phyloP scores from a whole-genome alignment of 2,888 invertebrate species.

The Cyclophora punctaria region DNA sequence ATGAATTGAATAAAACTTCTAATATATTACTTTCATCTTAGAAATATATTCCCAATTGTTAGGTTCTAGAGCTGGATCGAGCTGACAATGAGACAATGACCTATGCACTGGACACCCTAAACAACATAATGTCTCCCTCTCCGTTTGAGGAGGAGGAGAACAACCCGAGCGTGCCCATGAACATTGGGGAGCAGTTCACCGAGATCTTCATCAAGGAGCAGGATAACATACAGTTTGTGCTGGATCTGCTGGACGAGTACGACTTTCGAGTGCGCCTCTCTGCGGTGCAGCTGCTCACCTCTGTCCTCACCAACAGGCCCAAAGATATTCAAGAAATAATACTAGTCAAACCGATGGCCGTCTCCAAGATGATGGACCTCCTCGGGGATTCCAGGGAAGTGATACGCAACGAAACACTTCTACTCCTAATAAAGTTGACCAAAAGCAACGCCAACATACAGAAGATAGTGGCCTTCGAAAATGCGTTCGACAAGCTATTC shows the following conservation, averaged over 20 bases:
- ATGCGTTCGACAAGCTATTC: slow-evolving; percentile 96
- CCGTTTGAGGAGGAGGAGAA: slow-evolving; percentile 88
- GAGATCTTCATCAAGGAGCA: slow-evolving; percentile 96
- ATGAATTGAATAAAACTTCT: too few species aligned
- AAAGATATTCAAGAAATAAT: slow-evolving; percentile 92
- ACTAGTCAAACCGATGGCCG: slow-evolving; percentile 94
- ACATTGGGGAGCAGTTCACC: slow-evolving; percentile 94
- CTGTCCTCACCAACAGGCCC: slow-evolving; percentile 88
- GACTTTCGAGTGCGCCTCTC: slow-evolving; percentile 95
- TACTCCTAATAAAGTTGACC: slow-evolving; percentile 93
- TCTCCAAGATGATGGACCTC: slow-evolving; percentile 97
- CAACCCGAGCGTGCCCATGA: slow-evolving; percentile 77
- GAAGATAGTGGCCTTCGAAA: slow-evolving; percentile 99
- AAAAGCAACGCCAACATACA: slow-evolving; percentile 97
- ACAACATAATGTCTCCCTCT: slow-evolving; percentile 89
- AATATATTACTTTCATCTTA: too few species aligned
- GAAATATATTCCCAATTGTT: slow-evolving; percentile 21
- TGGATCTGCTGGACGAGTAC: slow-evolving; percentile 93
- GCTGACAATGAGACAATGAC: slow-evolving; percentile 94
- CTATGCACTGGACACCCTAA: slow-evolving; percentile 93
- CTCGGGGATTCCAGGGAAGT: slow-evolving; percentile 95
- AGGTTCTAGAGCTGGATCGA: slow-evolving; percentile 91
- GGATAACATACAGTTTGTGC: slow-evolving; percentile 86
- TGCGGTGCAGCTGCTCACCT: slow-evolving; percentile 90
- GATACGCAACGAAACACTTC: slow-evolving; percentile 93